These are phyloP conservation scores for Cacatua alba DNA, from an alignment of 2,113 vertebrate genomes.

Conservation along the genomic window DNA sequence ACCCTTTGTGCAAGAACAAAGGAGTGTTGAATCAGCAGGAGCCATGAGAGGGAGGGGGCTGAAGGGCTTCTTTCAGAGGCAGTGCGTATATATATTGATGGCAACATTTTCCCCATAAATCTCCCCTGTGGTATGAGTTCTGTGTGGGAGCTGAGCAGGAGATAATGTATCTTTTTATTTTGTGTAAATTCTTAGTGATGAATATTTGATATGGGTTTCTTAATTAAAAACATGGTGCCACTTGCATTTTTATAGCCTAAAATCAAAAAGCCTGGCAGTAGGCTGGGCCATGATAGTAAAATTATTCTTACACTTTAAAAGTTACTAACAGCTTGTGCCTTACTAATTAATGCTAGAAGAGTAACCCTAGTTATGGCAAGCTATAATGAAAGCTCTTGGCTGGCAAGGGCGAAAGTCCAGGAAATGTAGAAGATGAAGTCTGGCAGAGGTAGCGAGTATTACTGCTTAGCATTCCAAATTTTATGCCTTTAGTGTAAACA, in stretches of 20 bases:
- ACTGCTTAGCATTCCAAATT: neutral
- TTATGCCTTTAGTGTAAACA: neutral
- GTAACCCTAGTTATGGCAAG: neutral
- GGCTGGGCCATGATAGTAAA: neutral
- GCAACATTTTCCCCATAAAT: neutral
- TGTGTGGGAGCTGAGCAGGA: neutral
- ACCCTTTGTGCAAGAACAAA: constrained; percentile 48
- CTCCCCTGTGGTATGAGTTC: neutral
- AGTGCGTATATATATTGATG: neutral
- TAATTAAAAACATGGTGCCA: neutral
- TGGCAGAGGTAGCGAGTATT: neutral
- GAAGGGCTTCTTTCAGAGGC: neutral
- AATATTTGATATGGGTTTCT: neutral
- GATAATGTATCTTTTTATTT: neutral
- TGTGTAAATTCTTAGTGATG: neutral
- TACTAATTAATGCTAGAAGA: neutral
- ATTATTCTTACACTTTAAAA: neutral
- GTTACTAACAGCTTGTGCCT: neutral
- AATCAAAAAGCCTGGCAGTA: neutral
- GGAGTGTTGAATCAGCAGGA: neutral
- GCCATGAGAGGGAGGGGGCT: neutral
- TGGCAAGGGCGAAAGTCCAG: neutral
- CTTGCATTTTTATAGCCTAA: neutral
- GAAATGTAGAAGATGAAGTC: neutral
- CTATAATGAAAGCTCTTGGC: fast-evolving